Evolutionary conservation across 2,113 vertebrate species (phyloP), one percentile per base, ranked within the genome.

Genomic region (Puma concolor): DNA sequence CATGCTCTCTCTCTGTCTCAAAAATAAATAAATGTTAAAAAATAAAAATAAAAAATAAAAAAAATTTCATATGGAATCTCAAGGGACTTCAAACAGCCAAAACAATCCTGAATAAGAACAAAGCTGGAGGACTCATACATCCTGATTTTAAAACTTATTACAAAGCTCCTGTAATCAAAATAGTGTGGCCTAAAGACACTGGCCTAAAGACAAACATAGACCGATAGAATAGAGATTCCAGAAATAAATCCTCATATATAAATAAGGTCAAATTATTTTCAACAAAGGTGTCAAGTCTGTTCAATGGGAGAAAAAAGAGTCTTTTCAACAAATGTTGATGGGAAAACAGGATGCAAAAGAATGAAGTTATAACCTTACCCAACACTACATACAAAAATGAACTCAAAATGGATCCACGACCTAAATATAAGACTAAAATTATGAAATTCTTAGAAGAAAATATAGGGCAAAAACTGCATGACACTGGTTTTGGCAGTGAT

Each of bases 221-320:
- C 36, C 36, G 69, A 29, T 48, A 67, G 52, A 94, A 88, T 67
- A 80, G 50, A 80, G 50, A 50, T 25, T 36, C 60, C 74, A 87
- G 36, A 94, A 94, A 80, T 86, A 94, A 88, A 88, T 57, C 50
- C 52, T 94, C 38, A 80, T 10, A 80, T 94, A 85, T 41, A n/a
- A 69, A 85, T 52, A n/a, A 69, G 33, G 23, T 94, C 72, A 80
- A 54, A 57, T 29, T 2, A 36, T 74, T 92, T 91, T 92, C 69
- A 84, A 50, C 38, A 50, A 74, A 27, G 17, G 23, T 50, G 38
- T 4, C 54, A 74, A 87, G 29, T 54, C 4, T 15, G 36, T 29
- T 88, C 7, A 80, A 60, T n/a, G 21, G 11, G 13, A 79, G 48
- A 36, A 57, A 87, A 54, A 50, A 77, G 4, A 57, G n/a, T 79